phyloP scores from a whole-genome alignment of 2,113 vertebrate species.

The Phoxinus phoxinus region DNA sequence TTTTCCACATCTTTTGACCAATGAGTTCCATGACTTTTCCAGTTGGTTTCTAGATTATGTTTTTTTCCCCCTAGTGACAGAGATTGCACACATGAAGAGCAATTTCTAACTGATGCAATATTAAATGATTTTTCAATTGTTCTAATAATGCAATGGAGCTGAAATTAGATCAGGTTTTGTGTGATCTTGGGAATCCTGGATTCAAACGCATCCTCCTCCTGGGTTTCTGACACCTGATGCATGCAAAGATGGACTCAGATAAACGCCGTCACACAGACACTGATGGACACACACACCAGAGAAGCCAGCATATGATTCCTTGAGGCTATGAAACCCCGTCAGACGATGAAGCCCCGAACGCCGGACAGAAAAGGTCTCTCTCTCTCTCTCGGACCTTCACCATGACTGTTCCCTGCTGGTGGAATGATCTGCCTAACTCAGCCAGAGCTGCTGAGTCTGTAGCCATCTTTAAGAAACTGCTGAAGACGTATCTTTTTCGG shows the following conservation, averaged over 20 bases:
- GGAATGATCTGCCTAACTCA: too few species aligned
- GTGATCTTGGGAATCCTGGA: not conserved
- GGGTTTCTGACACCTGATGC: not conserved
- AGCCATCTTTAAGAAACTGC: too few species aligned
- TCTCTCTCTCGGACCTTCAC: too few species aligned
- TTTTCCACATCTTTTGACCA: not conserved
- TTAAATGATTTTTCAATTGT: not conserved
- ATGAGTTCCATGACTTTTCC: not conserved
- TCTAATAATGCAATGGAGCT: not conserved
- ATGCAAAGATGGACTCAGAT: not conserved
- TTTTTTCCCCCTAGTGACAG: not conserved
- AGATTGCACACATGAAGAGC: slow-evolving; percentile 19
- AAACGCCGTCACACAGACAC: slow-evolving; percentile 9
- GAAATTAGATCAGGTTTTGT: not conserved
- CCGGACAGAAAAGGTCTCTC: slow-evolving; percentile 44
- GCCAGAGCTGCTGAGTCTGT: too few species aligned
- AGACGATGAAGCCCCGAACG: slow-evolving; percentile 66
- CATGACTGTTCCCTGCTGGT: too few species aligned
- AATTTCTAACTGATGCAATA: slow-evolving; percentile 22
- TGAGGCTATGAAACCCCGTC: slow-evolving; percentile 62
- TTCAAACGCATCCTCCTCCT: not conserved
- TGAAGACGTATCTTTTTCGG: too few species aligned
- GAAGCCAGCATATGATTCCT: slow-evolving; percentile 70
- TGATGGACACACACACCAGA: slow-evolving; percentile 47
- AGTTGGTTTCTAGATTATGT: not conserved